A percentile compares a stretch with the other conserved stretches of the same genome.
phyloP scores from a whole-genome alignment of 2,113 vertebrate species.

The Pardalotus punctatus region DNA sequence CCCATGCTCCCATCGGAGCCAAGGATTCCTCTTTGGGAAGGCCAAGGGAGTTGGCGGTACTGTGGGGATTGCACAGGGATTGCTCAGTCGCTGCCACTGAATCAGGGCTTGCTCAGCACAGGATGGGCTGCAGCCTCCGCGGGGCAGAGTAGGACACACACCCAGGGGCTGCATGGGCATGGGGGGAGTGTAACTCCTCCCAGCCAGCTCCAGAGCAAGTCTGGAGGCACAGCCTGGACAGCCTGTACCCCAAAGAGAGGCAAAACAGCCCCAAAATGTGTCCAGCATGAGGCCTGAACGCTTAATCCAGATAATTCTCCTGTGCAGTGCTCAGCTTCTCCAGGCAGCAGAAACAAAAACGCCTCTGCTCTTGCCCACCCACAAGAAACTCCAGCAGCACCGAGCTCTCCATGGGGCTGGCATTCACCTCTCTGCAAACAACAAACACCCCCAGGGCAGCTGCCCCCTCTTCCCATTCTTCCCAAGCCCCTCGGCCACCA shows the following conservation, averaged over 20 bases:
- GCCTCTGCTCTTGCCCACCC: neutral
- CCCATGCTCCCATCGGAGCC: accelerated
- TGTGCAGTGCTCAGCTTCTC: neutral
- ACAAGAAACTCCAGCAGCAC: neutral
- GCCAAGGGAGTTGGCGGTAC: accelerated
- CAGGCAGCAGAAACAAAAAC: neutral
- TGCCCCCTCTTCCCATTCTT: neutral
- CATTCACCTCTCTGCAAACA: neutral
- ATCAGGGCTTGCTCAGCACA: neutral
- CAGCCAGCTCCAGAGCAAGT: neutral
- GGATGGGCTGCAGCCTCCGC: neutral
- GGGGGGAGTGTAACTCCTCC: accelerated
- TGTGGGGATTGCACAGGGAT: neutral
- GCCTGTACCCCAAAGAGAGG: neutral
- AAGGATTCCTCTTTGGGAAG: neutral
- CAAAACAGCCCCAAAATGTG: neutral
- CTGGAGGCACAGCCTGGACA: neutral
- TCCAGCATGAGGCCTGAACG: neutral
- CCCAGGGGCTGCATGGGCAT: neutral
- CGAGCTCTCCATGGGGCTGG: accelerated
- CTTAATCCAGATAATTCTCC: neutral
- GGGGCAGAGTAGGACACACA: neutral
- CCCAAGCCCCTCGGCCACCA: neutral
- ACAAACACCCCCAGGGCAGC: neutral
- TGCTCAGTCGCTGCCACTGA: accelerated